phyloP scores from a whole-genome alignment of 2,113 vertebrate species.

The Ictalurus punctatus region DNA sequence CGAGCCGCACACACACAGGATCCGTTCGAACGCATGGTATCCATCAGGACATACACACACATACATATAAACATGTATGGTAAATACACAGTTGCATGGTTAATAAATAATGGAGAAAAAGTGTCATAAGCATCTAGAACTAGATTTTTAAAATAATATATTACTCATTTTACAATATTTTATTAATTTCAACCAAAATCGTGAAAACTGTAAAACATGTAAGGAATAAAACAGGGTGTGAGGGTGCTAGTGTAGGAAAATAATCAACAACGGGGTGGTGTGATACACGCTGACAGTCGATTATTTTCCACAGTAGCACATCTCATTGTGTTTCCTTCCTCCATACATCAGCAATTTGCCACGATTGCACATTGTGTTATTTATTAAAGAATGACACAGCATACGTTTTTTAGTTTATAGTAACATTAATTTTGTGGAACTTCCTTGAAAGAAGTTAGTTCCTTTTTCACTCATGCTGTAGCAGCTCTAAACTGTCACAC shows the following conservation, averaged over 20 bases:
- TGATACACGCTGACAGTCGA: neutral
- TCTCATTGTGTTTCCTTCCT: neutral
- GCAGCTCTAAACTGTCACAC: neutral
- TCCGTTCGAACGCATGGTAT: conserved; percentile 90
- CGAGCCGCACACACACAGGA: conserved; percentile 76
- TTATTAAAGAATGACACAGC: neutral
- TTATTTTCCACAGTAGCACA: neutral
- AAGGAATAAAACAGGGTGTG: neutral
- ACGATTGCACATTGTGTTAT: neutral
- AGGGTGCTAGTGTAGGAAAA: neutral
- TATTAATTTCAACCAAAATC: neutral
- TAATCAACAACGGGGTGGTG: neutral
- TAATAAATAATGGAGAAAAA: neutral
- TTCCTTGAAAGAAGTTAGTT: neutral
- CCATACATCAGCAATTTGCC: neutral
- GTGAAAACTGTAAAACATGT: neutral
- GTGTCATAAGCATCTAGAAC: neutral
- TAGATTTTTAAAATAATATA: neutral
- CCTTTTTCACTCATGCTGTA: neutral
- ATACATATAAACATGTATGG: neutral
- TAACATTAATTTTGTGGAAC: neutral
- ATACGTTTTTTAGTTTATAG: neutral
- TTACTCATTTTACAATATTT: neutral
- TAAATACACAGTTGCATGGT: neutral
- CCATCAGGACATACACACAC: conserved; percentile 1